Evolutionary conservation across 2,888 invertebrate genomes (phyloP).

Genomic region (Tuta absoluta): DNA sequence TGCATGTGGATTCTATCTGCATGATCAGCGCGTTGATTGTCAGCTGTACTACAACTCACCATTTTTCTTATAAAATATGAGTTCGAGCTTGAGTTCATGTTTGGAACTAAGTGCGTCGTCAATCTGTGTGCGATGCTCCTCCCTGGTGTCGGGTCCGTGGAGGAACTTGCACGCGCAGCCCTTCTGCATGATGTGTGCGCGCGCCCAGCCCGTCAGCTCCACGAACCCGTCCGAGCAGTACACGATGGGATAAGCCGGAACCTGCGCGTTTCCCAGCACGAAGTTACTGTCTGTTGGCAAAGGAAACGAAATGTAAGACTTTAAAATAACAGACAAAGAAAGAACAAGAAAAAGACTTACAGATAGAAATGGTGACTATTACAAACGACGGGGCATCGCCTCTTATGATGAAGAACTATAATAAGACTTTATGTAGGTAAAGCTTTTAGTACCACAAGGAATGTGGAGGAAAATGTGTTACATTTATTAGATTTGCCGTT

Average conservation of each 20-base stretch:
- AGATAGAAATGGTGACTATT: too few relatives aligned
- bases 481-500: too few relatives aligned
- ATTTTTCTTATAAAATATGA: constrained; percentile 96
- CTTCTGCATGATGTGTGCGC: constrained; percentile 98
- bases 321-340: too few relatives aligned
- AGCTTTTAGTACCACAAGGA: too few relatives aligned
- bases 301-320: not conserved
- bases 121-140: constrained; percentile 93
- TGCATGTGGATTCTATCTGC: too few relatives aligned
- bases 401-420: too few relatives aligned
- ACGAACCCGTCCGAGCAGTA: constrained; percentile 98
- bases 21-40: not conserved
- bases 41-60: constrained; percentile 83
- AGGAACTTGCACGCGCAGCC: constrained; percentile 97
- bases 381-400: too few relatives aligned
- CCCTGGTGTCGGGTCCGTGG: constrained; percentile 94
- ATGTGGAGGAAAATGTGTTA: too few relatives aligned
- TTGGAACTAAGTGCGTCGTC: constrained; percentile 94
- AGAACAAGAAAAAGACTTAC: too few relatives aligned
- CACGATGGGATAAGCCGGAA: constrained; percentile 94
- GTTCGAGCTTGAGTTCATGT: constrained; percentile 95
- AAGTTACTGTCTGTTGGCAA: constrained; percentile 93
- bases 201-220: constrained; percentile 95
- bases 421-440: not conserved
- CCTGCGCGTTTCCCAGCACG: constrained; percentile 97